Conservation (phyloP, 2,888 invertebrate genomes). For the Bruchidius siliquastri region DNA sequence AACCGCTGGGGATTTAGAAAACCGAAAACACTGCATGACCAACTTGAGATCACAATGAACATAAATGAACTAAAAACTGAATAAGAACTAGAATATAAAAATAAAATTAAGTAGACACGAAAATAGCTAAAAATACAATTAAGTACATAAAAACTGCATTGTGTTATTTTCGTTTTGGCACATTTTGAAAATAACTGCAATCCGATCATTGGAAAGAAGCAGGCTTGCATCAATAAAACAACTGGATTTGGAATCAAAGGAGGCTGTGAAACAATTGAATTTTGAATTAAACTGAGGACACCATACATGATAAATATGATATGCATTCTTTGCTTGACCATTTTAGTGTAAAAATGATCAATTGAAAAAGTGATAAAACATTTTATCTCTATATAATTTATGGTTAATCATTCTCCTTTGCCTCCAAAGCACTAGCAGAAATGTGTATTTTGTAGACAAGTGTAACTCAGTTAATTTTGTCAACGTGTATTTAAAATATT, state of each 20-base stretch:
- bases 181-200: constrained; percentile 17
- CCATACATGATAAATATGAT: background rate
- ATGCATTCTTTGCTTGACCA: background rate
- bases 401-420: too few relatives aligned
- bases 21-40: background rate
- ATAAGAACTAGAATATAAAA: background rate
- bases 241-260: background rate
- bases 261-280: too few relatives aligned
- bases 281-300: background rate
- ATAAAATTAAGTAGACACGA: constrained; percentile 5
- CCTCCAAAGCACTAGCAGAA: too few relatives aligned
- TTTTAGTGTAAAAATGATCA: too few relatives aligned
- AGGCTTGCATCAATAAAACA: constrained; percentile 1
- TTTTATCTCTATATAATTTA: too few relatives aligned
- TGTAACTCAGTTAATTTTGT: too few relatives aligned
- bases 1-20: background rate
- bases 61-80: background rate
- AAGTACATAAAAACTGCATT: constrained; percentile 14
- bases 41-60: background rate
- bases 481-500: too few relatives aligned
- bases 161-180: constrained; percentile 34
- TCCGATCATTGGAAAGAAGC: constrained; percentile 5
- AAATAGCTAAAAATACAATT: constrained; percentile 4
- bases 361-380: too few relatives aligned
- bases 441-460: too few relatives aligned